phyloP scores from a whole-genome alignment of 2,888 invertebrate species.

The Conops quadrifasciatus region DNA sequence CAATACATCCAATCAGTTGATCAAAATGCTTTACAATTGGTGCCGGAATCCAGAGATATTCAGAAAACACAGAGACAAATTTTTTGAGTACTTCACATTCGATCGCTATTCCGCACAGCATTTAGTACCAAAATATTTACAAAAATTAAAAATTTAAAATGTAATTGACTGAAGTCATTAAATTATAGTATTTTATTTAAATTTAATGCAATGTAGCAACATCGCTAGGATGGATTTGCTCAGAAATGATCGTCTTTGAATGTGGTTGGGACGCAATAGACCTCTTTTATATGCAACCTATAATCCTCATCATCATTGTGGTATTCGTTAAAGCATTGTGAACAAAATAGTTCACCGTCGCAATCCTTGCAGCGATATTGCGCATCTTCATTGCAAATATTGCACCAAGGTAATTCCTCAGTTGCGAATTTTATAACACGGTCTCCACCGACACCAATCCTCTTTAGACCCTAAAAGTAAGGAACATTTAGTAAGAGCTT shows the following conservation, averaged over 20 bases:
- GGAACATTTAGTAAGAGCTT: no score
- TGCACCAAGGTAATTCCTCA: constrained; percentile 82
- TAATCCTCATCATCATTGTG: constrained; percentile 73
- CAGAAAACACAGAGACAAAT: constrained; percentile 58
- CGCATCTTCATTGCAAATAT: constrained; percentile 86
- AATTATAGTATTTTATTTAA: neutral
- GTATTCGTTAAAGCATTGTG: constrained; percentile 76
- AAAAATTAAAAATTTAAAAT: constrained; percentile 57
- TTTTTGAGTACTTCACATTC: constrained; percentile 63
- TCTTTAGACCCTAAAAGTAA: constrained; percentile 17
- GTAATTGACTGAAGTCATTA: neutral
- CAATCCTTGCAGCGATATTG: constrained; percentile 79
- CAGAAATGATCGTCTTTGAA: constrained; percentile 62
- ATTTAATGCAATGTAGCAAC: neutral
- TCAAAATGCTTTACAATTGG: constrained; percentile 68
- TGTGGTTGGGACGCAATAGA: constrained; percentile 57
- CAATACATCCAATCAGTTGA: constrained; percentile 69
- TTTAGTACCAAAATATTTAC: constrained; percentile 63
- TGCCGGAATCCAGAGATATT: constrained; percentile 66
- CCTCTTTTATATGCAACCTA: constrained; percentile 55
- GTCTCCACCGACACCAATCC: constrained; percentile 37
- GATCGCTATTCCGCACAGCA: constrained; percentile 62
- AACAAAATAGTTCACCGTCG: constrained; percentile 82
- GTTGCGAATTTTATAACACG: constrained; percentile 57
- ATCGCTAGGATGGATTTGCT: constrained; percentile 1